phyloP scores from a whole-genome alignment of 2,113 vertebrate genomes.

The Dasyornis broadbenti region DNA sequence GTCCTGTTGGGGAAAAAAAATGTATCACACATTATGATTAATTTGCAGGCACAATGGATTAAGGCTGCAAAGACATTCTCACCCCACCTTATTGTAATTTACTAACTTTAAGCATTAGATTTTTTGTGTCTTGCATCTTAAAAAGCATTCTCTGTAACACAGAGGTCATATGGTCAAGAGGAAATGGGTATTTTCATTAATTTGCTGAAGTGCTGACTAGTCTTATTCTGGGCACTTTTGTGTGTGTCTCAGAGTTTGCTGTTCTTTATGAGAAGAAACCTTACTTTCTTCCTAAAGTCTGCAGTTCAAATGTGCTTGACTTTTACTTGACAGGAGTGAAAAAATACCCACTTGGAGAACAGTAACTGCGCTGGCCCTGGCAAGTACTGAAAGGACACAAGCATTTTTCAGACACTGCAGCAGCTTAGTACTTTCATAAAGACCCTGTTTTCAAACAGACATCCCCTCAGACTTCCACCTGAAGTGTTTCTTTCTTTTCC shows the following conservation, averaged over 20 bases:
- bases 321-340: background rate
- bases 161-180: background rate
- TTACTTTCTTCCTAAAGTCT: background rate
- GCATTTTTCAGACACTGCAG: background rate
- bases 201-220: background rate
- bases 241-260: background rate
- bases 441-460: background rate
- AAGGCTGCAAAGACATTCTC: background rate
- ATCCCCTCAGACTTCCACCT: background rate
- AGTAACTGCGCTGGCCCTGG: background rate
- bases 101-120: background rate
- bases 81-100: background rate
- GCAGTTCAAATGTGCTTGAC: background rate
- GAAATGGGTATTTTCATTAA: background rate
- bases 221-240: background rate
- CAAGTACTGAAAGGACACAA: background rate
- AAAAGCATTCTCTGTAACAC: background rate
- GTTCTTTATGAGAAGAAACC: background rate
- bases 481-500: accelerated
- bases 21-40: background rate
- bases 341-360: background rate
- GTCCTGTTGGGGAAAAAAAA: background rate
- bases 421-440: background rate
- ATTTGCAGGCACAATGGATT: background rate
- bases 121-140: background rate